Evolutionary conservation across 2,888 invertebrate species (phyloP).

Genomic region (Hyles lineata): DNA sequence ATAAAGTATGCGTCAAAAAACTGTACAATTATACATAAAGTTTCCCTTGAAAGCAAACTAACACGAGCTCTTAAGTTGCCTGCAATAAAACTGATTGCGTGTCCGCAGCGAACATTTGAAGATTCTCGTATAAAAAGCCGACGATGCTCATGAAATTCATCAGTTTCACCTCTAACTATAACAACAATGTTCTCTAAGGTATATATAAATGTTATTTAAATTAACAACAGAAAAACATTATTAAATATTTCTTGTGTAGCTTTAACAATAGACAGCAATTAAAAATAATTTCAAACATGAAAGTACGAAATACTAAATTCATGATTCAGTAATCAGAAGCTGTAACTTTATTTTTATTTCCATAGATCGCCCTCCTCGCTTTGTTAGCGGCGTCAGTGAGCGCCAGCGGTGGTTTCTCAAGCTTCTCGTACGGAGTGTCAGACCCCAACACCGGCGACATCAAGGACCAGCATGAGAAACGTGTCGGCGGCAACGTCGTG

Average conservation of each 20-base stretch:
- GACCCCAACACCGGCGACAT: constrained; percentile 81
- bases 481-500: constrained; percentile 77
- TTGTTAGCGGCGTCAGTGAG: constrained; percentile 58
- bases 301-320: too few species aligned
- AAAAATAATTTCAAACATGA: too few species aligned
- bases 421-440: constrained; percentile 80
- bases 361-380: constrained; percentile 62
- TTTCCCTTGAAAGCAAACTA: constrained; percentile 29
- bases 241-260: not conserved
- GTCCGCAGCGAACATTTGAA: constrained; percentile 33
- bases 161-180: constrained; percentile 56
- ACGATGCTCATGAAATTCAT: constrained; percentile 41
- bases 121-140: constrained; percentile 54
- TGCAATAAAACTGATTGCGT: constrained; percentile 39
- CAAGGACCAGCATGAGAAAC: constrained; percentile 78
- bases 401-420: constrained; percentile 63
- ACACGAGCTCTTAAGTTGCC: constrained; percentile 41
- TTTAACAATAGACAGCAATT: too few species aligned
- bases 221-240: not conserved
- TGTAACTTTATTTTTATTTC: constrained; percentile 40
- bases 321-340: too few species aligned
- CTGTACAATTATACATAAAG: not conserved
- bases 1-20: not conserved
- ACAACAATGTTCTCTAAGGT: constrained; percentile 66
- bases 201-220: constrained; percentile 37